Base-by-base conservation (phyloP, 1,140 invertebrate genomes). In the Habropoda laboriosa region DNA sequence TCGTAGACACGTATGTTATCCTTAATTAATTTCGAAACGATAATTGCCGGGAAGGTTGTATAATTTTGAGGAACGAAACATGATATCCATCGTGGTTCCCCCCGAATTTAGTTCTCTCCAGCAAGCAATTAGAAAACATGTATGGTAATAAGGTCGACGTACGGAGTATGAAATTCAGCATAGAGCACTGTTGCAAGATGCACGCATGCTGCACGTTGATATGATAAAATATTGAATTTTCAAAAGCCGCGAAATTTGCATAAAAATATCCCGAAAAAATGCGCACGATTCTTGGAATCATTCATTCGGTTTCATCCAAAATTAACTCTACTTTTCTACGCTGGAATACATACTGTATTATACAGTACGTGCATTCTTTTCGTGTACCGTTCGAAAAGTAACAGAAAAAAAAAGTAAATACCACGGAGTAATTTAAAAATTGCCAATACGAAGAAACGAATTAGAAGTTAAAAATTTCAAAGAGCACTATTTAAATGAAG, bases 121-220 rank as follows among this genome's bases (percentile, higher is more conserved):
- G 27, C 55, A 47, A 72, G 40, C 55, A 72, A 72, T 72, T 58
- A 60, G 60, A 35, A 35, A 72, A 72, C 55, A 72, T 58, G 67
- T 70, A 70, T 70, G 40, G 53, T 72, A 45, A 72, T 58, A 40
- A 72, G 27, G 10, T 35, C 30, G 21, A 38, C 30, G 18, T 55
- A 70, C 67, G 38, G 16, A 27, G n/a, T 51, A 38, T 13, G 27
- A 30, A 68, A 35, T 40, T 55, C 32, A 35, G 32, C 16, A 0
- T 18, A 57, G 6, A 10, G 18, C 6, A 8, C n/a, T 24, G 38
- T 3, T 24, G 10, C 18, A 16, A 70, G n/a, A 18, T 24, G 4
- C 13, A 6, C n/a, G n/a, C 40, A 35, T 8, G 3, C 27, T 2
- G 18, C 8, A 35, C 16, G 24, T 30, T 71, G 30, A 32, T 24